phyloP scores from a whole-genome alignment of 2,888 invertebrate species.

The Criorhina ranunculi region DNA sequence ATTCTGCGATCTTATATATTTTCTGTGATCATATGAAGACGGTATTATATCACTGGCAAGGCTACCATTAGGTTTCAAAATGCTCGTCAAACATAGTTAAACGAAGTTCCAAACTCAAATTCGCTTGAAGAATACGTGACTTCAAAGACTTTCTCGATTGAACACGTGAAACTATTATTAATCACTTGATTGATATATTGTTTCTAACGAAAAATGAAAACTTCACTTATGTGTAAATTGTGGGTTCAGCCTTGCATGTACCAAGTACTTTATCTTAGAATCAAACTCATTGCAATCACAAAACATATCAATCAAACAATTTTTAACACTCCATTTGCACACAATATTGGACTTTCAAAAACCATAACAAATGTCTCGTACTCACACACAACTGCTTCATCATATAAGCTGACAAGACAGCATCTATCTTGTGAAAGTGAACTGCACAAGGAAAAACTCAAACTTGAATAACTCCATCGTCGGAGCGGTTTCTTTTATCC shows the following conservation, averaged over 20 bases:
- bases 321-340: slow-evolving; percentile 43
- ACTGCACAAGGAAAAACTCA: slow-evolving; percentile 2
- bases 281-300: slow-evolving; percentile 21
- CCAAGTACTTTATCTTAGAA: slow-evolving; percentile 23
- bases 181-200: slow-evolving; percentile 15
- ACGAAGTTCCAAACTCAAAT: too few species aligned
- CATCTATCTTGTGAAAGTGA: slow-evolving; percentile 53
- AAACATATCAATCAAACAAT: slow-evolving; percentile 61
- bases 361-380: slow-evolving; percentile 4
- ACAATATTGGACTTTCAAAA: slow-evolving; percentile 43
- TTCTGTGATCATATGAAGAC: too few species aligned
- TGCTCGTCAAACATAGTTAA: too few species aligned
- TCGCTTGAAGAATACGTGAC: not conserved
- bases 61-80: too few species aligned
- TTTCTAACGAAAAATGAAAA: not conserved
- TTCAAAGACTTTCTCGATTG: slow-evolving; percentile 6
- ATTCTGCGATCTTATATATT: too few species aligned
- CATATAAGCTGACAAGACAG: slow-evolving; percentile 22
- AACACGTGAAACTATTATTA: not conserved
- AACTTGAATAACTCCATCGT: not conserved
- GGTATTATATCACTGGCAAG: too few species aligned
- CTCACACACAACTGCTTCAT: not conserved
- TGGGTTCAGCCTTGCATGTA: not conserved
- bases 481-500: slow-evolving; percentile 47
- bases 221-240: not conserved